These are phyloP conservation scores for Thunnus maccoyii DNA, from an alignment of 2,113 vertebrate species.

Conservation along the genomic window DNA sequence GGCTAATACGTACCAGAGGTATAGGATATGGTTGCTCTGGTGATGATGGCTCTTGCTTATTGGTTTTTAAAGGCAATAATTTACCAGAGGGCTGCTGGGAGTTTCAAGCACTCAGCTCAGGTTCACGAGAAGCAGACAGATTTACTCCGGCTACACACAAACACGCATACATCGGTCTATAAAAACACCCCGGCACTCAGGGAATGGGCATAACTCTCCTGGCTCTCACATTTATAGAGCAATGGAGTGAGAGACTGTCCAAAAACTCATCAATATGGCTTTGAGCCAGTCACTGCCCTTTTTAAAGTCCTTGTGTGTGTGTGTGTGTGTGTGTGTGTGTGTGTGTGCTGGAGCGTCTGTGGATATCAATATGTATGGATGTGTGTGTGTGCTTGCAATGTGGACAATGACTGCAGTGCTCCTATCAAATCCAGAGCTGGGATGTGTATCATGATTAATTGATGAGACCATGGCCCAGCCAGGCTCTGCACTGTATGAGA, in stretches of 20 bases:
- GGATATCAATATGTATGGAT: constrained; percentile 14
- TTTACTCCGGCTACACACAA: constrained; percentile 43
- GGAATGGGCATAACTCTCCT: constrained; percentile 34
- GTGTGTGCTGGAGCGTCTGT: constrained; percentile 11
- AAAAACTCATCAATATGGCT: constrained; percentile 62
- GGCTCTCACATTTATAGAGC: constrained; percentile 54
- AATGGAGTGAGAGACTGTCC: constrained; percentile 38
- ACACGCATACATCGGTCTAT: constrained; percentile 16
- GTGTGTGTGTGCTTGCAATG: constrained; percentile 24
- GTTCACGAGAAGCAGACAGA: constrained; percentile 62
- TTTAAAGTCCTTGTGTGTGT: constrained; percentile 47
- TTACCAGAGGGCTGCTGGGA: constrained; percentile 58
- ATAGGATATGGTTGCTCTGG: constrained; percentile 45
- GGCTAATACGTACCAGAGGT: constrained; percentile 14
- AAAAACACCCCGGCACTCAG: constrained; percentile 41
- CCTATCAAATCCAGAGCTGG: constrained; percentile 72
- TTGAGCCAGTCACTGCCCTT: constrained; percentile 41
- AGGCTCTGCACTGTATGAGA: constrained; percentile 69
- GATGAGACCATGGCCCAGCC: constrained; percentile 79
- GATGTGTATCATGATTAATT: constrained; percentile 83
- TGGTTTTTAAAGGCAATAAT: constrained; percentile 66
- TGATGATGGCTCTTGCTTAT: constrained; percentile 38
- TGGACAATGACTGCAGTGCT: constrained; percentile 68
- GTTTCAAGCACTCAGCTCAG: constrained; percentile 53
- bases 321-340: constrained; percentile 24